Evolutionary conservation across 2,113 vertebrate genomes (phyloP), one percentile per base, ranked within the genome.

Genomic region (Odocoileus hemionus): DNA sequence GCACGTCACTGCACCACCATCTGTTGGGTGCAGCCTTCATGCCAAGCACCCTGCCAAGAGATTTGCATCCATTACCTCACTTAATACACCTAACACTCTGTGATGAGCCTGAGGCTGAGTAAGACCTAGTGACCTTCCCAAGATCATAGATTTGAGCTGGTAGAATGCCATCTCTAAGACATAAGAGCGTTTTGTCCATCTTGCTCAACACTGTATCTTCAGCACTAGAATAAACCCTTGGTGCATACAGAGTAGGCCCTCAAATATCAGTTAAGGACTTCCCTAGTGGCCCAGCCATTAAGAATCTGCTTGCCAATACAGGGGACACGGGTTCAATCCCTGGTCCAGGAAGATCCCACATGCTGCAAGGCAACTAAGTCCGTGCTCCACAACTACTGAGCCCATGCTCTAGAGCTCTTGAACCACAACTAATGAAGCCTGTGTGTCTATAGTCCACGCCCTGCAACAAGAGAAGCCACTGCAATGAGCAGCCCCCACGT

Each of bases 211-310:
- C 16, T 19, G 13, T 7, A 2, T 9, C 61, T 28, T 78, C 57
- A 54, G 90, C 21, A 50, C 6, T 25, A 17, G 36, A 67, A 57
- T 3, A 1, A 55, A 47, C 0, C 2, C n/a, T 39, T 8, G 43
- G 86, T 25, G 7, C 4, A 0, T 0, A 12, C 21, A 16, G 6
- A 14, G 23, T 2, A 16, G 52, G n/a, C 13, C 30, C 76, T 60
- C 60, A 5, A 25, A 55, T n/a, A 43, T 15, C 12, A 26, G 39
- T 6, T 36, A 74, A 45, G 39, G 70, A 76, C 70, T 76, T 76
- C 23, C 70, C 70, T 43, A 43, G 39, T 26, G 23, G 23, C 39
- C 23, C 23, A 43, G 70, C 12, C 3, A 0, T 14, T 43, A 26
- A 43, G 70, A 76, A 76, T 76, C 12, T 43, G 70, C 70, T 76